Evolutionary conservation across 1,140 invertebrate genomes (phyloP), one percentile per base, ranked within the genome.

Genomic region (Ostrea denselamellosa): DNA sequence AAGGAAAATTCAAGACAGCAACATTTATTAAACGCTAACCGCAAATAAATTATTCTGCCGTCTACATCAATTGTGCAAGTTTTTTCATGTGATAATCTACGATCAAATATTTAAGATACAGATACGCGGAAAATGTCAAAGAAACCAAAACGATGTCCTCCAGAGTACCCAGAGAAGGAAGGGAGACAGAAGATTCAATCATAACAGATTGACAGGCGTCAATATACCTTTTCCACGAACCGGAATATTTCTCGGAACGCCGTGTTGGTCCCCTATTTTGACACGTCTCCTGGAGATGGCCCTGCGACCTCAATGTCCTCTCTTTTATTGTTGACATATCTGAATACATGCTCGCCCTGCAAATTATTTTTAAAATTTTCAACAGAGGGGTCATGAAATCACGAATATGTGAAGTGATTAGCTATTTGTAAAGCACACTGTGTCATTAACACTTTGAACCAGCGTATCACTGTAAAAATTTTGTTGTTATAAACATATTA

Each of bases 241-340:
- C 12, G 25, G 68, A 34, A 14, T 14, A 17, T 28, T 77, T 77
- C 68, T 34, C 25, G 68, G 68, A 77, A 77, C 68, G 25, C 68
- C 28, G 68, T 77, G 68, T 77, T 77, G 68, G 68, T 77, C 68
- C 68, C 28, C 34, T 22, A 28, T 77, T 77, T 77, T 77, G 68
- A 3, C 28, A 77, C 25, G 9, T 14, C 14, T 17, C 22, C 12
- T 77, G 28, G 68, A 25, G 28, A 77, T 77, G 68, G 68, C 68
- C 68, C 28, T 5, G 25, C 25, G 68, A 77, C 68, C 68, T 34
- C 25, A 25, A 34, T 25, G 10, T 28, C 34, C 68, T 77, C 3
- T 25, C 68, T 28, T 22, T 12, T 34, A 22, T 34, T 77, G 22
- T 25, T 28, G 68, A 77, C 68, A 77, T 17, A 77, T 25, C 14